Percentiles rank a stretch among this genome's conserved stretches.
phyloP scores from a whole-genome alignment of 2,113 vertebrate genomes.

The Cyanoderma ruficeps region DNA sequence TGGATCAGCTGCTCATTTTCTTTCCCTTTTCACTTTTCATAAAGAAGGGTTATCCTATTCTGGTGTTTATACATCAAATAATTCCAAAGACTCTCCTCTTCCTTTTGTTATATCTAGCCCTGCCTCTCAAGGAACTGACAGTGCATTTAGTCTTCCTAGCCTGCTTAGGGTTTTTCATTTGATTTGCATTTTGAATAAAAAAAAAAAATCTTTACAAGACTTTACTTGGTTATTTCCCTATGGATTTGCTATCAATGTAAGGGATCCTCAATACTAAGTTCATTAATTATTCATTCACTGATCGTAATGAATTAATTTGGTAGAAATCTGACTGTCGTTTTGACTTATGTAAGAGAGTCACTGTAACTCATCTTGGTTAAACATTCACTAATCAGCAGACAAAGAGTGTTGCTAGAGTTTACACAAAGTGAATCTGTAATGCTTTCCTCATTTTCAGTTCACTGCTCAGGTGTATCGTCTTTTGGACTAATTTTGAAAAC shows the following conservation, averaged over 20 bases:
- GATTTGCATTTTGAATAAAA: conserved; percentile 21
- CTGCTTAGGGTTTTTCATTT: background rate
- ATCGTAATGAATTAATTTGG: conserved; percentile 29
- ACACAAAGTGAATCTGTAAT: background rate
- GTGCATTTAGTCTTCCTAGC: background rate
- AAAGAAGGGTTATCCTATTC: background rate
- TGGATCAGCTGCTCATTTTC: background rate
- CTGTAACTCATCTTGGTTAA: conserved; percentile 29
- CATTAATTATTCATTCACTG: conserved; percentile 30
- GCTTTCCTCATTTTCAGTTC: conserved; percentile 2
- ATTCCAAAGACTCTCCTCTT: background rate
- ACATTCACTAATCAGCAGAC: conserved; percentile 32
- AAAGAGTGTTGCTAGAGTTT: background rate
- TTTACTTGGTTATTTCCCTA: background rate
- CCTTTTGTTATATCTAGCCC: background rate
- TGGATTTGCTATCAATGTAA: background rate
- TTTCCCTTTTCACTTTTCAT: background rate
- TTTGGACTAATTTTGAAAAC: background rate
- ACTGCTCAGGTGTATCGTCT: background rate
- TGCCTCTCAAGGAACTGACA: background rate
- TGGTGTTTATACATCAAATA: background rate
- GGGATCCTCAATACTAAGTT: background rate
- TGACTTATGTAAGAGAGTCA: background rate
- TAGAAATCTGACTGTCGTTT: conserved; percentile 9
- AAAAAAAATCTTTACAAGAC: background rate